Evolutionary conservation across 2,888 invertebrate genomes (phyloP).

Genomic region (Conistra vaccinii): DNA sequence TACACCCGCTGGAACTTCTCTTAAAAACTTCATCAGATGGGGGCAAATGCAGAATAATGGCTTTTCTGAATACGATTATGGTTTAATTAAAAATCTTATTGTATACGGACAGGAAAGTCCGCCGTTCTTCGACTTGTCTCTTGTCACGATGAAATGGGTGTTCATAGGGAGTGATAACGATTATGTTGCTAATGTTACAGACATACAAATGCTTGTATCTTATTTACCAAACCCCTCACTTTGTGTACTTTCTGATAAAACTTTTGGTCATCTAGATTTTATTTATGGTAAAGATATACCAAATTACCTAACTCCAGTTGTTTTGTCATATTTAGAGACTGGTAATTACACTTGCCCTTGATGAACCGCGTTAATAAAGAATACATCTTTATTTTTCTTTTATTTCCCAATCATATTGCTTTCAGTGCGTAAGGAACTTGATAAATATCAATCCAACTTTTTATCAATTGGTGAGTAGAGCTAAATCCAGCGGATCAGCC

Average conservation of each 20-base stretch:
- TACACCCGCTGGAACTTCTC: slow-evolving; percentile 70
- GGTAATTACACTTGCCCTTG: slow-evolving; percentile 59
- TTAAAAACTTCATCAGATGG: slow-evolving; percentile 68
- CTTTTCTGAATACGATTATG: slow-evolving; percentile 69
- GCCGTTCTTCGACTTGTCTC: slow-evolving; percentile 65
- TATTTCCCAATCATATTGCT: slow-evolving; percentile 4
- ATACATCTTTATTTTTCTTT: slow-evolving; percentile 5
- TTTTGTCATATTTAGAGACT: slow-evolving; percentile 61
- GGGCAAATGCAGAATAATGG: slow-evolving; percentile 69
- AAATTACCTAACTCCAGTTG: slow-evolving; percentile 67
- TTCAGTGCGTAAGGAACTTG: too few species aligned
- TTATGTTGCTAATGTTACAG: slow-evolving; percentile 65
- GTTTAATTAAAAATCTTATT: slow-evolving; percentile 53
- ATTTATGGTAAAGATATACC: slow-evolving; percentile 70
- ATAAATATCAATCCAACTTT: too few species aligned
- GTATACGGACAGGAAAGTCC: slow-evolving; percentile 62
- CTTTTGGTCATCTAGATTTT: slow-evolving; percentile 72
- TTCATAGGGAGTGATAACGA: slow-evolving; percentile 69
- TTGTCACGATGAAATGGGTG: slow-evolving; percentile 63
- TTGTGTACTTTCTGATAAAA: slow-evolving; percentile 69
- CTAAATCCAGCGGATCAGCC: too few species aligned
- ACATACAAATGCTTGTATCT: slow-evolving; percentile 57
- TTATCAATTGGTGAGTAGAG: too few species aligned
- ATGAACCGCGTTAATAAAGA: slow-evolving; percentile 11
- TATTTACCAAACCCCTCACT: slow-evolving; percentile 56